phyloP scores from a whole-genome alignment of 2,888 invertebrate genomes.

The Harmothoe impar region DNA sequence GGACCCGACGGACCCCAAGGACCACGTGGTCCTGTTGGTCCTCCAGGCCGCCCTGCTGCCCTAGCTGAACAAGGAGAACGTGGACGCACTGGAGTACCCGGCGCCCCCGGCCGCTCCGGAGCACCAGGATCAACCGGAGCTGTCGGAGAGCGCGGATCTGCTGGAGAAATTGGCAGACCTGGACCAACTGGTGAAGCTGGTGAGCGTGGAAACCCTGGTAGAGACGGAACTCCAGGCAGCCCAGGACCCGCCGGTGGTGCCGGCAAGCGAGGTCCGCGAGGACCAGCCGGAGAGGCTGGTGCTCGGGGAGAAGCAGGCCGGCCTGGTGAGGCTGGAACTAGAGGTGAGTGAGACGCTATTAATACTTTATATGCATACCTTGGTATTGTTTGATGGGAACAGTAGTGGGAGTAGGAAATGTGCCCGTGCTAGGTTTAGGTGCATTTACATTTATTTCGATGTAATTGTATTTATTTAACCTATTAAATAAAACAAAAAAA shows the following conservation, averaged over 20 bases:
- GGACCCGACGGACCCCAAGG: slow-evolving; percentile 65
- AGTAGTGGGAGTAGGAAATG: no score
- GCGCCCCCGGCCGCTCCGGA: slow-evolving; percentile 49
- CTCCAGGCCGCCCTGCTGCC: not conserved
- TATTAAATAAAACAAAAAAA: no score
- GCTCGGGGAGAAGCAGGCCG: not conserved
- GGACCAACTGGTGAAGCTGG: slow-evolving; percentile 59
- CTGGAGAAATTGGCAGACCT: slow-evolving; percentile 54
- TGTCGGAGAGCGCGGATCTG: slow-evolving; percentile 50
- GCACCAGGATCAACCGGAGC: slow-evolving; percentile 20
- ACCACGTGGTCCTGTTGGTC: slow-evolving; percentile 57
- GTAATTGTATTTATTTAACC: no score
- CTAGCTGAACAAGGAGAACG: slow-evolving; percentile 36
- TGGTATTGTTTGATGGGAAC: no score
- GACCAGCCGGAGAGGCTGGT: slow-evolving; percentile 67
- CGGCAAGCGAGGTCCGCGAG: slow-evolving; percentile 70
- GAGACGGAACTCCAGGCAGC: slow-evolving; percentile 51
- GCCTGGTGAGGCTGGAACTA: no score
- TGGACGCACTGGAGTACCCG: slow-evolving; percentile 59
- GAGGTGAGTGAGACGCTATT: no score
- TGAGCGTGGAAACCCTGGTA: slow-evolving; percentile 61
- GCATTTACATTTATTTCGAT: no score
- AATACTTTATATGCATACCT: no score
- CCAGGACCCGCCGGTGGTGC: slow-evolving; percentile 63
- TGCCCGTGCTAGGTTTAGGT: no score